Evolutionary conservation across 2,113 vertebrate genomes (phyloP), one percentile per base, ranked within the genome.

Genomic region (Guaruba guarouba): DNA sequence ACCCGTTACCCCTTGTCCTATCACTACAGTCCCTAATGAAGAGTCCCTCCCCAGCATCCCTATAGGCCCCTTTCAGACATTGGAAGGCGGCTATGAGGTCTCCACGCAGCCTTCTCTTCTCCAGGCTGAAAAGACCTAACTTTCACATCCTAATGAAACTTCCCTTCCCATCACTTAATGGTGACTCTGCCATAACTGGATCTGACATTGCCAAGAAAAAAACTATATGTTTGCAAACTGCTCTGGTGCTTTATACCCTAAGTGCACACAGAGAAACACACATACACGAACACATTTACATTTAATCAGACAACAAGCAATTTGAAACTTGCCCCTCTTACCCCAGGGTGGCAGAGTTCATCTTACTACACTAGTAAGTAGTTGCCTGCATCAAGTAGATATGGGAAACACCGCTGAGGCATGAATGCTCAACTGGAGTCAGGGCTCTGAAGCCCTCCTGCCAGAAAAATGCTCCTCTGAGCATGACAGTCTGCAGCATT

Each of bases 371-470:
- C 13, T 20, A 9, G 25, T 28, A 1, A 37, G 57, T 24, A 44
- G 6, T 46, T 51, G 69, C 57, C 71, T 62, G 46, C 63, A 75
- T 41, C 31, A 43, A 48, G 62, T 17, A 37, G 57, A 8, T 0
- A 4, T 19, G 63, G 39, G 29, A n/a, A 79, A 55, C 13, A 28
- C 41, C 35, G 48, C 59, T 43, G 70, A 82, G 27, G 84, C 43
- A 27, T 0, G 0, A 74, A 35, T 5, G 19, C 23, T 37, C 78
- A 39, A 3, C 33, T 35, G 46, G 18, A n/a, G 14, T 6, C 51
- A n/a, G 24, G 35, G 77, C 44, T 69, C 86, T 44, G 14, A 77
- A 44, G 23, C 24, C 27, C 11, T 63, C 13, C 41, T 48, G 83
- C n/a, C 59, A 87, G 39, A 20, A 55, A 71, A 70, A 54, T 13